Evolutionary conservation across 2,797 vertebrate species (phyloP), one percentile per base, ranked within the genome.

Genomic region (Chloroceryle inda): DNA sequence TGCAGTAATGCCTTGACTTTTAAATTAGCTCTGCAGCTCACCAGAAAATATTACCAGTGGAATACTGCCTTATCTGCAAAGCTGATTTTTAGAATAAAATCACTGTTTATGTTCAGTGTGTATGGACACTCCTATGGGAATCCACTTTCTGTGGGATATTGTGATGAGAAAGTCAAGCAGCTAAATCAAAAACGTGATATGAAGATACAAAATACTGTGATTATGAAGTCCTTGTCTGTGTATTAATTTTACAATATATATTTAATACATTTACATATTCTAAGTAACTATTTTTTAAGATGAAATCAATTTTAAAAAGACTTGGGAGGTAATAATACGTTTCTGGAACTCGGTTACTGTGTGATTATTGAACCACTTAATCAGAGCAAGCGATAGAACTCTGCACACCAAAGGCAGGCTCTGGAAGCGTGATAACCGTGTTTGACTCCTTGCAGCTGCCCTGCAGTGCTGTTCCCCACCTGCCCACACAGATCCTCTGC

Each of bases 361-460:
- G 31, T 33, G 35, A n/a, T 35, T 38, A 27, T 40, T 62, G 82
- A 80, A 64, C 29, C 14, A 11, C 50, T 78, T 26, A n/a, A 61
- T 80, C 26, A 13, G 38, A 73, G 31, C 19, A 22, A 73, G 64
- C n/a, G 31, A 6, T 3, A 67, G 75, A 64, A 31, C 6, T 37
- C 35, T 53, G n/a, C 56, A 31, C 10, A 23, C 3, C 33, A 26
- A 59, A n/a, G 27, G 9, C 21, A 27, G 13, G 8, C 52, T 33
- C 49, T 40, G 71, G 47, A 22, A 81, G 27, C n/a, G 56, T 96
- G 85, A 73, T 31, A 13, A 20, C 38, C 63, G 78, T 83, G 59
- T 88, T 89, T 96, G 92, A 49, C 47, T 95, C 88, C 89, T 83
- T 33, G 24, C 85, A 98, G 98, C 96, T 87, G 56, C 96, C 20